Evolutionary conservation across 2,113 vertebrate genomes (phyloP).

Genomic region (Vulpes vulpes): DNA sequence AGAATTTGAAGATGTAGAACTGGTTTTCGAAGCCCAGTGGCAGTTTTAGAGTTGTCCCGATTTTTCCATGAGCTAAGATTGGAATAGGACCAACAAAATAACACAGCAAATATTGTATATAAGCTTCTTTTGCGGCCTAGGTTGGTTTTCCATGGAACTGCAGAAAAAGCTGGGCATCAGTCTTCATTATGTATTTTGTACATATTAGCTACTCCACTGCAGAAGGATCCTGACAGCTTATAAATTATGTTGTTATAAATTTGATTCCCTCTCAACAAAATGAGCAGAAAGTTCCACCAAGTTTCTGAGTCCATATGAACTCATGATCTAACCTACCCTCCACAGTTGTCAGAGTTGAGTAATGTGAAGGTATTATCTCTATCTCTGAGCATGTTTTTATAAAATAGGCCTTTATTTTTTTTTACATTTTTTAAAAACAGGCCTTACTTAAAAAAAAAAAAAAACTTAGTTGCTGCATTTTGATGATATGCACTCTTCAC

Average conservation of each 20-base stretch:
- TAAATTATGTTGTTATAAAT: constrained; percentile 32
- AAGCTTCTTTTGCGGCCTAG: constrained; percentile 50
- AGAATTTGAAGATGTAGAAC: background rate
- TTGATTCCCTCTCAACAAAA: background rate
- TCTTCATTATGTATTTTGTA: constrained; percentile 59
- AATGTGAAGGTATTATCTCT: background rate
- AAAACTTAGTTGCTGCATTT: background rate
- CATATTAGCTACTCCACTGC: background rate
- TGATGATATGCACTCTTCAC: background rate
- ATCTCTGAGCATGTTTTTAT: background rate
- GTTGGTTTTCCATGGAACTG: constrained; percentile 43
- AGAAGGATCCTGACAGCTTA: constrained; percentile 49
- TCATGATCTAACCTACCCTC: background rate
- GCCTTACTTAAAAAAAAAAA: background rate
- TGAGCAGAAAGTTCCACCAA: background rate
- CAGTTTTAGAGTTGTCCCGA: background rate
- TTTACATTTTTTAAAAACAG: background rate
- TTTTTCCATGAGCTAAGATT: constrained; percentile 49
- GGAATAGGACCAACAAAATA: constrained; percentile 52
- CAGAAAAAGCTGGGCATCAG: background rate
- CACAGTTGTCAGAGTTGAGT: background rate
- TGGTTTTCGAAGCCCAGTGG: background rate
- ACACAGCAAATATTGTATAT: background rate
- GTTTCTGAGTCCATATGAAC: background rate
- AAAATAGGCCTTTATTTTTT: background rate